phyloP scores from a whole-genome alignment of 2,888 invertebrate species.

The Apamea monoglypha region DNA sequence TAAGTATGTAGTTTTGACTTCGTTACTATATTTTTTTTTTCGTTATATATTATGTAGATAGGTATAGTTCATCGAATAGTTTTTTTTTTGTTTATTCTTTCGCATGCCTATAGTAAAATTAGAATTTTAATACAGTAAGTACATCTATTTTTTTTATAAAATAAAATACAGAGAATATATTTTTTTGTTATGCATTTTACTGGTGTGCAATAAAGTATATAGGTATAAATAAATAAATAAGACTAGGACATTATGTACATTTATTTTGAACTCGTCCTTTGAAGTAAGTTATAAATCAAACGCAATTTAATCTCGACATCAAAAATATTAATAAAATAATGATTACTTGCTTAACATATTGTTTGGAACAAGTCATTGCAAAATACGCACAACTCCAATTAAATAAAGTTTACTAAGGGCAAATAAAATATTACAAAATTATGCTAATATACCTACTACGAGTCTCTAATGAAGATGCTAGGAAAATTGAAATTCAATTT shows the following conservation, averaged over 20 bases:
- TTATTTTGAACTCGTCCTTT: background rate
- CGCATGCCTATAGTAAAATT: too few species aligned
- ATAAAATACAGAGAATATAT: too few species aligned
- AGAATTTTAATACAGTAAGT: too few species aligned
- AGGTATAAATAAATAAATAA: too few species aligned
- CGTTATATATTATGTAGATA: too few species aligned
- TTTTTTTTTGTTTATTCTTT: too few species aligned
- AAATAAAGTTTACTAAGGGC: background rate
- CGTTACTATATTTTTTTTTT: too few species aligned
- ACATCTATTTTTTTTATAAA: too few species aligned
- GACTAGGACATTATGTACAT: background rate
- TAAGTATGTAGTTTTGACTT: background rate
- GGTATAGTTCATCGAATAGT: background rate
- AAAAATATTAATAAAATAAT: background rate
- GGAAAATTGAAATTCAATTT: constrained; percentile 31
- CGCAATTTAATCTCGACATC: constrained; percentile 1
- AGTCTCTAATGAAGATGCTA: constrained; percentile 25
- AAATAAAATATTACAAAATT: background rate
- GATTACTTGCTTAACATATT: background rate
- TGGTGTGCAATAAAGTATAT: too few species aligned
- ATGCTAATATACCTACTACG: background rate
- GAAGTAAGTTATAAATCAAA: constrained; percentile 2
- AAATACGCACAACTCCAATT: background rate
- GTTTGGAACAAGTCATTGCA: background rate
- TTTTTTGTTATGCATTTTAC: too few species aligned